Conservation (phyloP, 1,140 invertebrate genomes). For the Conopomorpha cramerella region DNA sequence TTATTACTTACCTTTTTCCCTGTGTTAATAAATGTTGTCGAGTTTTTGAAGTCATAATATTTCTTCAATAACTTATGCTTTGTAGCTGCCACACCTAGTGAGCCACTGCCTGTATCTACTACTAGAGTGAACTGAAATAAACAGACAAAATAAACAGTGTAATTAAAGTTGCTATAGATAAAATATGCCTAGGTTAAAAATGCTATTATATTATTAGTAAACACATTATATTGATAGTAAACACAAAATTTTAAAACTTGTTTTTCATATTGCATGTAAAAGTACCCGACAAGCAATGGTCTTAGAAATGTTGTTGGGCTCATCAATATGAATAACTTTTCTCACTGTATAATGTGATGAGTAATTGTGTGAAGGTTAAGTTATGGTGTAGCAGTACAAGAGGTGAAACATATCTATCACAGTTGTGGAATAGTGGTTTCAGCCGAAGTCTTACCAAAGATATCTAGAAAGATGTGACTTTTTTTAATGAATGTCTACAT, state of each 20-base stretch:
- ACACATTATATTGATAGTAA: not conserved
- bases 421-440: too few species aligned
- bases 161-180: not conserved
- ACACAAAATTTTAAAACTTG: not conserved
- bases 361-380: too few species aligned
- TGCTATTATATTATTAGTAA: not conserved
- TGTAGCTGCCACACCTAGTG: constrained; percentile 40
- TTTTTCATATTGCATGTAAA: too few species aligned
- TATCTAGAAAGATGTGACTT: not conserved
- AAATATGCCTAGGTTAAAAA: not conserved
- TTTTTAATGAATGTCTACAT: not conserved
- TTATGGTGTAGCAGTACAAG: too few species aligned
- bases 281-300: too few species aligned
- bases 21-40: constrained; percentile 24
- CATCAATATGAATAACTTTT: too few species aligned
- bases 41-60: constrained; percentile 32
- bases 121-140: constrained; percentile 35
- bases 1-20: constrained; percentile 24
- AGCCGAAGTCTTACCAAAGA: not conserved
- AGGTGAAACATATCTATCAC: too few species aligned
- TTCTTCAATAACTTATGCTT: constrained; percentile 25
- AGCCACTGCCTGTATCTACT: constrained; percentile 44
- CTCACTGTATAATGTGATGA: too few species aligned
- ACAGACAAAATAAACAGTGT: not conserved
- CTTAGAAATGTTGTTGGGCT: too few species aligned